Evolutionary conservation across 1,140 invertebrate species (phyloP).

Genomic region (Xylocopa sonorina): DNA sequence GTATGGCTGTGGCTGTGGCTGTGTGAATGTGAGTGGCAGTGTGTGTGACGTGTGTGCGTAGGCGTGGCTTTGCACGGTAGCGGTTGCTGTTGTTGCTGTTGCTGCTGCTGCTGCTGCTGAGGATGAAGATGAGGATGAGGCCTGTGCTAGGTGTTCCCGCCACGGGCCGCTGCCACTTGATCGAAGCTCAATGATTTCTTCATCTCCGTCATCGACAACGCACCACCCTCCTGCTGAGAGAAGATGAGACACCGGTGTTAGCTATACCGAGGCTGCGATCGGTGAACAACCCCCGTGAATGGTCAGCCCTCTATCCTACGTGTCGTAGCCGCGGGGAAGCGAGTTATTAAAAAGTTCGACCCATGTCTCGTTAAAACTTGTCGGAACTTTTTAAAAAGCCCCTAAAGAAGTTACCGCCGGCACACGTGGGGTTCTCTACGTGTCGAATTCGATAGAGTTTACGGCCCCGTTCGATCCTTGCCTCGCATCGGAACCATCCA

Average conservation of each 20-base stretch:
- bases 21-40: slow-evolving; percentile 81
- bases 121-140: slow-evolving; percentile 76
- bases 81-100: slow-evolving; percentile 64
- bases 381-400: slow-evolving; percentile 25
- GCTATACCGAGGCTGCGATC: slow-evolving; percentile 50
- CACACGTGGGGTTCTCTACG: neutral
- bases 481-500: neutral
- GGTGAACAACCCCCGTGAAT: neutral
- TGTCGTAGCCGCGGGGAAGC: neutral
- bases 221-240: slow-evolving; percentile 83
- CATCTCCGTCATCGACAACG: slow-evolving; percentile 84
- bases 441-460: slow-evolving; percentile 2
- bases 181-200: slow-evolving; percentile 85
- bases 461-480: neutral
- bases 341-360: slow-evolving; percentile 63
- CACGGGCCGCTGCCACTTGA: slow-evolving; percentile 77
- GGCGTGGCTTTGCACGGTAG: slow-evolving; percentile 76
- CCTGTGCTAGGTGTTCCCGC: slow-evolving; percentile 81
- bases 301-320: neutral
- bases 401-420: slow-evolving; percentile 25
- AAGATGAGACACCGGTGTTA: slow-evolving; percentile 58
- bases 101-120: slow-evolving; percentile 67
- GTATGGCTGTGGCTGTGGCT: slow-evolving; percentile 80
- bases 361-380: slow-evolving; percentile 56
- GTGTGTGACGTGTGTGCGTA: slow-evolving; percentile 79